Evolutionary conservation across 2,113 vertebrate genomes (phyloP), one percentile per base, ranked within the genome.

Genomic region (Scomber scombrus): DNA sequence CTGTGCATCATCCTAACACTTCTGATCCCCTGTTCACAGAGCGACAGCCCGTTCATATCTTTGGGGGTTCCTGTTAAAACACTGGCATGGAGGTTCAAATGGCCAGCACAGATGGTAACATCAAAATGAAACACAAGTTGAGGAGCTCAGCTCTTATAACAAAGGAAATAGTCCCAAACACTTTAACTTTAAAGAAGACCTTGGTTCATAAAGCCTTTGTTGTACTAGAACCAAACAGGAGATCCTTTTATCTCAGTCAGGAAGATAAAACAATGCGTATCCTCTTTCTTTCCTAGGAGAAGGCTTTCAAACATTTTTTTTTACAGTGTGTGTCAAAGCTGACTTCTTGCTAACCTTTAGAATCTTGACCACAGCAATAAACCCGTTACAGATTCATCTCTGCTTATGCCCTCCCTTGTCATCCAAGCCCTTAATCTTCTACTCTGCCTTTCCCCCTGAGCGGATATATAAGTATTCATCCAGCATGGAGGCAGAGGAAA

Each of bases 351-450:
- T 93, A 90, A 91, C 91, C 93, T 93, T 93, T 94, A 71, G 77
- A 85, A 80, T 90, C 88, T 88, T 88, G 91, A 91, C 92, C 91
- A 90, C 71, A 85, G 86, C 87, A 83, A 89, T 94, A 93, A 93
- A 92, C 71, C 75, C 0, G 72, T 71, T 84, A 84, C 73, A 92
- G 91, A 94, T 94, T 92, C 87, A 94, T 93, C 86, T 80, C 69
- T 82, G 65, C 81, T 83, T 51, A 55, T 88, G 88, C 89, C 85
- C 73, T 81, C 78, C 72, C 73, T 70, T 90, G 89, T 92, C 91
- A 93, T 81, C 86, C 79, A 40, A 85, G 81, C 88, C 83, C 84
- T 93, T 93, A 90, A 93, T 93, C 91, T 91, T 82, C 66, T 84
- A 69, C 87, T 75, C 72, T 56, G 78, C 85, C 80, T 87, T 69